Conservation (phyloP, 2,113 vertebrate species). For the Thinocorus orbignyianus region DNA sequence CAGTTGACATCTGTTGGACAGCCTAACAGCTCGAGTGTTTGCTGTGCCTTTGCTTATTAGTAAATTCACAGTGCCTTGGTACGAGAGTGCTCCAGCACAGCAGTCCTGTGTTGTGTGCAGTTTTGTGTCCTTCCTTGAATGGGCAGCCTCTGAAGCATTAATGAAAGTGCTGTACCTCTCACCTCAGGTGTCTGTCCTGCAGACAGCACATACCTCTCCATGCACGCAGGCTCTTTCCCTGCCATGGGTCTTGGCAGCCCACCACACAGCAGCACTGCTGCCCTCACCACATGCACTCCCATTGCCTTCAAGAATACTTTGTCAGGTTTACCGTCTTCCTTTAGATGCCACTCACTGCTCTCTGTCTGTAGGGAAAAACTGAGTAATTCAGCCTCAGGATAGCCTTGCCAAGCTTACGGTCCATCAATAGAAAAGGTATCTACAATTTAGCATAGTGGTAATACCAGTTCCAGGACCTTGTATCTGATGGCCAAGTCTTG, state of each 20-base stretch:
- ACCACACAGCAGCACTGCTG: slow-evolving; percentile 4
- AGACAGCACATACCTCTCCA: neutral
- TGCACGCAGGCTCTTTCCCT: neutral
- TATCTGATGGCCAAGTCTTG: neutral
- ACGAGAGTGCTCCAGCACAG: accelerated
- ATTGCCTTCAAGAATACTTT: neutral
- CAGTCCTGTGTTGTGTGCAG: neutral
- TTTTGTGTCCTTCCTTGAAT: neutral
- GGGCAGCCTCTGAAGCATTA: accelerated
- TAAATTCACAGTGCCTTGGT: neutral
- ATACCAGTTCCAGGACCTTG: neutral
- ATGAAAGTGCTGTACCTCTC: neutral
- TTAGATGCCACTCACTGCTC: neutral
- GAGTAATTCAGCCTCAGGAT: neutral
- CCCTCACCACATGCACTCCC: neutral
- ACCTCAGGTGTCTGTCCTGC: neutral
- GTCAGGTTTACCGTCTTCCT: slow-evolving; percentile 40
- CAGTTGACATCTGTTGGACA: neutral
- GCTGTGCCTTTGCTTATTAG: neutral
- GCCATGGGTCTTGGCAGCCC: neutral
- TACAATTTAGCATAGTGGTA: neutral
- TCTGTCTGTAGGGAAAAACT: neutral
- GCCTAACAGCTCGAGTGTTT: accelerated
- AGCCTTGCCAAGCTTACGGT: neutral
- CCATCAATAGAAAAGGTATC: neutral